These are phyloP conservation scores for Liopterus haemorrhoidalis DNA, from an alignment of 2,888 invertebrate genomes.

Conservation along the genomic window DNA sequence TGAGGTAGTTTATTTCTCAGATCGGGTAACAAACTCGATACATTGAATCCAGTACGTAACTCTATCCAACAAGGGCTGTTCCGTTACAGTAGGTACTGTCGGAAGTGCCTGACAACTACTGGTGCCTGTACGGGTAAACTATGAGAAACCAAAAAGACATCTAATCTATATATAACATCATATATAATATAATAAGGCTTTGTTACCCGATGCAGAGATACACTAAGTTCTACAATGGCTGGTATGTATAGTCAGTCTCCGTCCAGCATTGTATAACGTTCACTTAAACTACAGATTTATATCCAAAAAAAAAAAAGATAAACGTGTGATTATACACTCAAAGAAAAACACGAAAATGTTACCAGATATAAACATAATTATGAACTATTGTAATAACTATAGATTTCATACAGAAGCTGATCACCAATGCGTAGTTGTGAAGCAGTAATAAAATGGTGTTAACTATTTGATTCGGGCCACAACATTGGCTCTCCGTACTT, in stretches of 20 bases:
- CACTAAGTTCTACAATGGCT: constrained; percentile 46
- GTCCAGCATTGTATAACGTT: constrained; percentile 44
- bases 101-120: not conserved
- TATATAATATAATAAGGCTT: constrained; percentile 3
- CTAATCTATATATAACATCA: not conserved
- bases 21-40: constrained; percentile 41
- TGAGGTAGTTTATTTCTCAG: constrained; percentile 49
- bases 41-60: constrained; percentile 1
- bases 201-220: constrained; percentile 45
- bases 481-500: constrained; percentile 21
- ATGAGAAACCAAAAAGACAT: not conserved
- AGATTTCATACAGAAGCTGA: constrained; percentile 21
- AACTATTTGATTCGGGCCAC: constrained; percentile 18
- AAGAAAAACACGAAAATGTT: constrained; percentile 24
- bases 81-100: not conserved
- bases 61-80: not conserved
- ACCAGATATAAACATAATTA: constrained; percentile 22
- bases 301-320: constrained; percentile 24
- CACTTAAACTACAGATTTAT: constrained; percentile 40
- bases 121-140: not conserved
- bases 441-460: no score
- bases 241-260: constrained; percentile 48
- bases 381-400: constrained; percentile 21
- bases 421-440: constrained; percentile 21
- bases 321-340: constrained; percentile 9